Evolutionary conservation across 2,797 vertebrate species (phyloP).

Genomic region (Neopelma chrysocephalum): DNA sequence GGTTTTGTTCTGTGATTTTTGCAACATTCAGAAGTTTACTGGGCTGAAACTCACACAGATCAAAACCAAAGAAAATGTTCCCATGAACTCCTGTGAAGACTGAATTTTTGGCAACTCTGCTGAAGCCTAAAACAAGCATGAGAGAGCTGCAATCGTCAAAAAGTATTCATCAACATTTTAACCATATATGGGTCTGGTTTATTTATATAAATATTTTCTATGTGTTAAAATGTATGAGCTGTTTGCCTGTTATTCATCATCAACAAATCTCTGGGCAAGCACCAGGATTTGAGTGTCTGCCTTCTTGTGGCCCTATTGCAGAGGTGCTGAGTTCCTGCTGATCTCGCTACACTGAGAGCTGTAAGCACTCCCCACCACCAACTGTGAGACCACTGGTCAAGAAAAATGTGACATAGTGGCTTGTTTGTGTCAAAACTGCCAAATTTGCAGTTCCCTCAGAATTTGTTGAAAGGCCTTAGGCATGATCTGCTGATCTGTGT

Average conservation of each 20-base stretch:
- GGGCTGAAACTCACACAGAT: neutral
- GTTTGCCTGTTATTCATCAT: constrained; percentile 14
- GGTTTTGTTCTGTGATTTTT: neutral
- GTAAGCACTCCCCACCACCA: neutral
- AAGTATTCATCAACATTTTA: constrained; percentile 15
- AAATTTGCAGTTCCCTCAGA: neutral
- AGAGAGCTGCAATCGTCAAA: constrained; percentile 9
- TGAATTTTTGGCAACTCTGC: constrained; percentile 23
- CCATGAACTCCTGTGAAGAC: constrained; percentile 12
- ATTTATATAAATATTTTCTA: neutral
- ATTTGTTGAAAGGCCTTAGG: neutral
- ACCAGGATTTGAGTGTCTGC: neutral
- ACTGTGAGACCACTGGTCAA: neutral
- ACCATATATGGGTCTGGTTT: neutral
- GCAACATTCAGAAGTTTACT: neutral
- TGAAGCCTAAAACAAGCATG: constrained; percentile 24
- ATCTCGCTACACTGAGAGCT: neutral
- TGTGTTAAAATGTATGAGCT: neutral
- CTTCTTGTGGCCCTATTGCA: neutral
- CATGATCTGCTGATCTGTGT: neutral
- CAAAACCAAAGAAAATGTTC: constrained; percentile 33
- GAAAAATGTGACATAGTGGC: neutral
- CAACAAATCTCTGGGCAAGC: constrained; percentile 13
- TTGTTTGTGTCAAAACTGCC: neutral
- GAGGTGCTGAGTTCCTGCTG: constrained; percentile 12